phyloP scores from a whole-genome alignment of 2,797 vertebrate species.

The Oreonectes daqikongensis region DNA sequence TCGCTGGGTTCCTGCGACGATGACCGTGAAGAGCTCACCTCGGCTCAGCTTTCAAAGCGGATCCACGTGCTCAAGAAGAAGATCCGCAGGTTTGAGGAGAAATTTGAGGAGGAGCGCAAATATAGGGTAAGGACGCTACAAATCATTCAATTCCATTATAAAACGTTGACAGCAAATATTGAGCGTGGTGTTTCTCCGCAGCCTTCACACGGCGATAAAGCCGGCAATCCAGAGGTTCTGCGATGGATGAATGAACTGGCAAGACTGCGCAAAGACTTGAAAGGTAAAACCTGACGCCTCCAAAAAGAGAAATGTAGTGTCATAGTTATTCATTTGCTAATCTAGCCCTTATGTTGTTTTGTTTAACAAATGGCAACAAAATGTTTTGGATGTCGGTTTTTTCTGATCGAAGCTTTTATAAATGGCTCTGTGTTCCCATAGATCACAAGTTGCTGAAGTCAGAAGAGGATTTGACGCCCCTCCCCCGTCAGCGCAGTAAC shows the following conservation, averaged over 20 bases:
- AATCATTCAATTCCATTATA: no score
- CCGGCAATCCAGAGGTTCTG: conserved; percentile 90
- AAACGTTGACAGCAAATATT: conserved; percentile 28
- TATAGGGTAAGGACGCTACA: no score
- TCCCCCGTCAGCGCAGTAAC: conserved; percentile 93
- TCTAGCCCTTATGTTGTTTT: no score
- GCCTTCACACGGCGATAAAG: conserved; percentile 97
- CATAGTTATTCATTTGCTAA: no score
- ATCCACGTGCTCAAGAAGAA: conserved; percentile 96
- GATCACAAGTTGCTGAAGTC: conserved; percentile 91
- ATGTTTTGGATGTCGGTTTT: no score
- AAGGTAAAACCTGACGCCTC: conserved; percentile 78
- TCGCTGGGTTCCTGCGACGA: conserved; percentile 92
- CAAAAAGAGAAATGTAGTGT: no score
- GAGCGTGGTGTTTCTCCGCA: conserved; percentile 59
- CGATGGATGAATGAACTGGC: conserved; percentile 95
- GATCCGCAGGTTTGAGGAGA: conserved; percentile 93
- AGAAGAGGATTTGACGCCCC: conserved; percentile 88
- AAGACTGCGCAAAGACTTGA: conserved; percentile 92
- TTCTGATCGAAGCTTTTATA: background rate
- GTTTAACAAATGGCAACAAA: conserved; percentile 4
- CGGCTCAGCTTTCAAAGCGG: conserved; percentile 90
- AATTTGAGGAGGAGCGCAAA: conserved; percentile 93
- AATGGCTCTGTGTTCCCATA: conserved; percentile 55
- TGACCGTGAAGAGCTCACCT: conserved; percentile 86